Base-by-base conservation (phyloP, 2,113 vertebrate genomes). In the Naja naja region DNA sequence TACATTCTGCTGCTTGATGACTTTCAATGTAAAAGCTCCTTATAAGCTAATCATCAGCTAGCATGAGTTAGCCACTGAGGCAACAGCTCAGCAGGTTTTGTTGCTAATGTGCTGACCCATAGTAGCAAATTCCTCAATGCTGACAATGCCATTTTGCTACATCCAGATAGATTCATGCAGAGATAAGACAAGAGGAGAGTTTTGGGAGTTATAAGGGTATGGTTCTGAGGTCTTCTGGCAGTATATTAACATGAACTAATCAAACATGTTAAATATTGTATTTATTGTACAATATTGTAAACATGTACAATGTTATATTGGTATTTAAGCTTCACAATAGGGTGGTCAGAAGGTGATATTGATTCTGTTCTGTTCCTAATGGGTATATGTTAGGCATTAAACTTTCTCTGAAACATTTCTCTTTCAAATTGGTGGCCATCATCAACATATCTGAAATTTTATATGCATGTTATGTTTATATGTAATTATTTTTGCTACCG, bases 61-160 rank as follows among this genome's bases (percentile, higher is more conserved):
- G 96, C 96, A 43, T 64, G 81, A 93, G 56, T 25, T 27, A 87
- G 52, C 74, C 45, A 60, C 55, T 64, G 89, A 93, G 45, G 81
- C 55, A 87, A 60, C n/a, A 91, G 95, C 95, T 97, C 93, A 93
- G 96, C 95, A 94, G 95, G 94, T 96, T 94, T 97, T 97, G 96
- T 97, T 74, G 69, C 96, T 95, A 95, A 94, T 89, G 54, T 95
- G 96, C 95, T 97, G 97, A 96, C 95, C 96, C 95, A 94, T 43
- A 20, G 93, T 85, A 96, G 94, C 92, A 95, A 94, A 94, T 96
- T 94, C 96, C 96, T 96, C 94, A 93, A 93, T 94, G 85, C 95
- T 96, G 96, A 96, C 94, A 94, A 89, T 94, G 95, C 95, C 95
- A 93, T 96, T 97, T 97, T 97, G 95, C 93, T 96, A 96, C 96